Base-by-base conservation (phyloP, 2,113 vertebrate genomes). In the Thymallus thymallus region DNA sequence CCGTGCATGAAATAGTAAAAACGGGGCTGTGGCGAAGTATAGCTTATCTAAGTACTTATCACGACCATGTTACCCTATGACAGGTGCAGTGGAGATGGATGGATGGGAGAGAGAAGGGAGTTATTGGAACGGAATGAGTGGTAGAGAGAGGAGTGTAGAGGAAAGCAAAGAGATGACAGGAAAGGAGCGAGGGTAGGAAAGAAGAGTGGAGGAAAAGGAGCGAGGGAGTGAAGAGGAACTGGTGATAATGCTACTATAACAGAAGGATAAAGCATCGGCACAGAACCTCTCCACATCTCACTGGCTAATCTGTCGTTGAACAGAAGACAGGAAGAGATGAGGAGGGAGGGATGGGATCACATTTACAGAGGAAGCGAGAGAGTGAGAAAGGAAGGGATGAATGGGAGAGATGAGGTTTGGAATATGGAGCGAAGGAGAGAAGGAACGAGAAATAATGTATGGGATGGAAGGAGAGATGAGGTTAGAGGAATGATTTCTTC, bases 161-260 rank as follows among this genome's bases (percentile, higher is more conserved):
- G 35, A 41, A 41, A 41, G 9, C 2, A 12, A 41, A 10, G 35
- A 41, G 35, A 41, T 41, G 35, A 41, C 10, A 41, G 35, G 10
- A 41, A 12, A 41, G 35, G 35, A 41, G 35, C n/a, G n/a, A n/a
- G n/a, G n/a, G n/a, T n/a, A n/a, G 35, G 9, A 41, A 9, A 41
- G 35, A 10, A 2, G 9, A 41, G 35, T n/a, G n/a, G n/a, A n/a
- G n/a, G n/a, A n/a, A n/a, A n/a, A 41, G 35, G 35, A 41, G 35
- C 9, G 35, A 41, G 35, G 35, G 35, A 41, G 29, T 3, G 35
- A 41, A 41, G 35, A 41, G 35, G 9, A 41, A 10, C 9, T 41
- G 35, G 35, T 10, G n/a, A n/a, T 72, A 78, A 71, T 75, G 62
- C 26, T 13, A 14, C 58, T 71, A 77, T 48, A 74, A 74, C 62